phyloP scores from a whole-genome alignment of 2,888 invertebrate species.

The Strigamia crassipes region DNA sequence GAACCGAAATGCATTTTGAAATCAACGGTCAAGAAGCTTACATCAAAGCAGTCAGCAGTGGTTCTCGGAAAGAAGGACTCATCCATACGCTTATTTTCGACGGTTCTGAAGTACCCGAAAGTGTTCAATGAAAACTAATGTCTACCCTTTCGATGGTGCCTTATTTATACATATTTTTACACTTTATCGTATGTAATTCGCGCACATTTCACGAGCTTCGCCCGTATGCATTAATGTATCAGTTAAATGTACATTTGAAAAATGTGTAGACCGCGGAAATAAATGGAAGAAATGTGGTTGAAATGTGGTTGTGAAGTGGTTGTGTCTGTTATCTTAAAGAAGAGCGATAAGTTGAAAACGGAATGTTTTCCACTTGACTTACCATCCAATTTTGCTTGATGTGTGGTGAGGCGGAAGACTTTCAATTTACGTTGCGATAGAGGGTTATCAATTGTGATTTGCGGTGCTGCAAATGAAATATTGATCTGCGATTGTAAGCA shows the following conservation, averaged over 20 bases:
- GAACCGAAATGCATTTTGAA: slow-evolving; percentile 80
- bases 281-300: background rate
- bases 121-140: slow-evolving; percentile 47
- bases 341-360: slow-evolving; percentile 26
- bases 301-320: background rate
- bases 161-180: background rate
- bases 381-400: slow-evolving; percentile 19
- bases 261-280: background rate
- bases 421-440: slow-evolving; percentile 32
- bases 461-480: slow-evolving; percentile 27
- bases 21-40: slow-evolving; percentile 63
- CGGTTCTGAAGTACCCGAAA: slow-evolving; percentile 56
- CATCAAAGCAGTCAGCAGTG: slow-evolving; percentile 65
- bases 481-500: background rate
- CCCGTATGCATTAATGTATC: background rate
- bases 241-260: background rate
- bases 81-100: slow-evolving; percentile 66
- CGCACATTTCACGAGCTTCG: background rate
- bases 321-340: background rate
- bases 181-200: background rate
- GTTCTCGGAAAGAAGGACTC: slow-evolving; percentile 67
- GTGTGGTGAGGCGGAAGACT: slow-evolving; percentile 16
- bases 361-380: slow-evolving; percentile 24
- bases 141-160: background rate
- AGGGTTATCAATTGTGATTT: slow-evolving; percentile 27